Base-by-base conservation (phyloP, 2,888 invertebrate species). In the Diarsia mendica region DNA sequence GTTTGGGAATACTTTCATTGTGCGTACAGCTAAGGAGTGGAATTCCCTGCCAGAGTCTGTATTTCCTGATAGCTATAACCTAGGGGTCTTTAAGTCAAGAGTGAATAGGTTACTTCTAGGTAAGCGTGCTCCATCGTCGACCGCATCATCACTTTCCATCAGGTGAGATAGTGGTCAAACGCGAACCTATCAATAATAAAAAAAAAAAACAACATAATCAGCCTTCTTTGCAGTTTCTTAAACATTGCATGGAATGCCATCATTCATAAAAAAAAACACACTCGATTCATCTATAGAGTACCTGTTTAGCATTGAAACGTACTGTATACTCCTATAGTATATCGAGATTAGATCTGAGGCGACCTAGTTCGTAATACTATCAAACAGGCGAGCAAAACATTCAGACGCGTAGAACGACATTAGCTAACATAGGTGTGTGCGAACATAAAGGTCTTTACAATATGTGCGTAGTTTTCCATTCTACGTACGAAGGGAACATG, bases 311-410 rank as follows among this genome's bases (percentile, higher is more conserved):
- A 86, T 84, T 86, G 86, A 80, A 82, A 80, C 58, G 65, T 53
- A 55, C 66, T 66, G 67, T 71, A 72, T 64, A 75, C 64, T 78
- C 69, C 67, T 71, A 71, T 61, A 73, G 66, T 79, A 65, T 71
- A 74, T 69, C 76, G 81, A 84, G 81, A 81, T 75, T 80, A 79
- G 81, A 83, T 83, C 83, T 82, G 64, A 49, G 11, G 67, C 33
- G 87, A 84, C 82, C 85, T 73, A 87, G 72, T 85, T 86, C 60
- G 65, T 67, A 73, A 78, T 77, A 85, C 80, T 86, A 86, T 86
- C 85, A 85, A 82, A 80, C 70, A 70, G 60, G 64, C 72, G 72
- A 70, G 79, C 75, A 66, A 71, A 83, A 83, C 79, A 80, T 79
- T 74, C 77, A 63, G 72, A 66, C 78, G 72, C 60, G 48, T 70